Percentiles rank a stretch among this genome's conserved stretches.
Conservation (phyloP, 2,113 vertebrate species). For the Equus quagga region DNA sequence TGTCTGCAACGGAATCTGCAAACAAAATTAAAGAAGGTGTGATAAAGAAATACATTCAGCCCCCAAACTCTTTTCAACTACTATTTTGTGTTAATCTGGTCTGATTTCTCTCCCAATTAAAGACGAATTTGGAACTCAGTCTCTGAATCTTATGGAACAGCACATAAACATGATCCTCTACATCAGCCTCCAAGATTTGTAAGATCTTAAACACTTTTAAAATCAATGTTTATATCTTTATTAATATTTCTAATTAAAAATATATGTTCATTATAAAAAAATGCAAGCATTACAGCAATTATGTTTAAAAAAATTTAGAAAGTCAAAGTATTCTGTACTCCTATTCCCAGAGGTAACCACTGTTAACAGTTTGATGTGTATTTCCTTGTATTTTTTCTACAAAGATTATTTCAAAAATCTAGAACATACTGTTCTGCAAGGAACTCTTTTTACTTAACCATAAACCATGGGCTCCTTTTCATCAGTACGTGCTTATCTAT, state of each 20-base stretch:
- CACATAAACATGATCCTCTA: background rate
- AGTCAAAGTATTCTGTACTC: background rate
- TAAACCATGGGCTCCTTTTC: background rate
- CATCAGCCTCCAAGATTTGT: background rate
- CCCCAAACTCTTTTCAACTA: background rate
- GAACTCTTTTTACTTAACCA: background rate
- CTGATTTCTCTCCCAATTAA: background rate
- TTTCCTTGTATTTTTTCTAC: background rate
- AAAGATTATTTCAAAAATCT: conserved; percentile 24
- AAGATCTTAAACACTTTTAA: conserved; percentile 17
- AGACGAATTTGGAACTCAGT: background rate
- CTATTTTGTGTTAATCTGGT: background rate
- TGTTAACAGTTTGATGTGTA: background rate
- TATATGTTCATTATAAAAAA: background rate
- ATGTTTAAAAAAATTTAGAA: conserved; percentile 5
- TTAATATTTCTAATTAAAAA: conserved; percentile 28
- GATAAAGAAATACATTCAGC: background rate
- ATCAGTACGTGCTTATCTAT: background rate
- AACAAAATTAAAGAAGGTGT: conserved; percentile 63
- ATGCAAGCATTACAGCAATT: background rate
- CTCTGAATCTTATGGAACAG: background rate
- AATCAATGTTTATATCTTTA: conserved; percentile 23
- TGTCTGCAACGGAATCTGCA: conserved; percentile 93
- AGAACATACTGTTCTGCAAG: background rate
- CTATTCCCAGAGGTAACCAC: background rate